Evolutionary conservation across 2,888 invertebrate species (phyloP).

Genomic region (Alviniconcha strummeri): DNA sequence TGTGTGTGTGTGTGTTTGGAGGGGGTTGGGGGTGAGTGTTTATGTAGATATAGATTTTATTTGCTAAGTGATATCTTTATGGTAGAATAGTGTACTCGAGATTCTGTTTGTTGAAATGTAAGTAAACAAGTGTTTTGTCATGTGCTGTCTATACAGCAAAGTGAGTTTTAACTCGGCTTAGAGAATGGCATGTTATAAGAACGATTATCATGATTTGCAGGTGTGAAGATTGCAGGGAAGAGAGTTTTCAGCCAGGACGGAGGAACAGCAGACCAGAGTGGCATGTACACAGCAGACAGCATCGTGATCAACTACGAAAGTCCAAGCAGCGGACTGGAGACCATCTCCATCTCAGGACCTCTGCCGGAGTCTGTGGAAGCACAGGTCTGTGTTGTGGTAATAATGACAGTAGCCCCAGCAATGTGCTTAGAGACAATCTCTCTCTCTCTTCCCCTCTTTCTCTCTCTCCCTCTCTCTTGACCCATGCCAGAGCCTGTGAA

Average conservation of each 20-base stretch:
- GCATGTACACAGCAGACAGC: constrained; percentile 46
- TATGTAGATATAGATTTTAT: background rate
- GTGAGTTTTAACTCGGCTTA: too few species aligned
- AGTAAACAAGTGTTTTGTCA: too few species aligned
- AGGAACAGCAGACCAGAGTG: constrained; percentile 39
- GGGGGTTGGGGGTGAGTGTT: background rate
- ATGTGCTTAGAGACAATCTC: too few species aligned
- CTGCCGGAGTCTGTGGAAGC: constrained; percentile 45
- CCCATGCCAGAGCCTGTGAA: too few species aligned
- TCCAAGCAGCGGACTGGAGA: constrained; percentile 44
- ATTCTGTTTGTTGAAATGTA: background rate
- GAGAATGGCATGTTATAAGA: too few species aligned
- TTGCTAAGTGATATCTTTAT: too few species aligned
- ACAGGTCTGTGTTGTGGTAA: constrained; percentile 47
- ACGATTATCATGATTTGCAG: constrained; percentile 35
- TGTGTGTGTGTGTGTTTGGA: constrained; percentile 1
- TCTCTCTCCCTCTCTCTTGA: too few species aligned
- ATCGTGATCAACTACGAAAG: constrained; percentile 50
- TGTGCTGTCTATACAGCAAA: too few species aligned
- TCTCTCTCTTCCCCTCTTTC: too few species aligned
- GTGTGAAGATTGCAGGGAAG: constrained; percentile 48
- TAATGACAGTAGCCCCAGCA: too few species aligned
- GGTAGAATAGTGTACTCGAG: too few species aligned
- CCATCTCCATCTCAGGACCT: constrained; percentile 54
- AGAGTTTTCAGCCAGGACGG: constrained; percentile 49